These are phyloP conservation scores for Murina feae DNA, from an alignment of 2,113 vertebrate species.

Conservation along the genomic window DNA sequence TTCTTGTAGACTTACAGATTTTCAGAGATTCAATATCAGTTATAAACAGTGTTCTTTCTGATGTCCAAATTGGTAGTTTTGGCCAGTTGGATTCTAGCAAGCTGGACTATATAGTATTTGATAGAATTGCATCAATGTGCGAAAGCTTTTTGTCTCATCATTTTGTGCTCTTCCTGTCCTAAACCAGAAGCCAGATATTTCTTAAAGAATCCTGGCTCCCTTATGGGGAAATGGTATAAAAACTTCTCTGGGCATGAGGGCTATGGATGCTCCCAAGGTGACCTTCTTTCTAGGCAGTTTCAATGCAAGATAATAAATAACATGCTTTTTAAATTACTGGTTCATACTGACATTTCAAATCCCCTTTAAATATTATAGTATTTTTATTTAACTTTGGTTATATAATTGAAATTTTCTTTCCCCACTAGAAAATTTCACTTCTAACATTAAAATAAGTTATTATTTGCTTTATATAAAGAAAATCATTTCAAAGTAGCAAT, in stretches of 20 bases:
- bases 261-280: neutral
- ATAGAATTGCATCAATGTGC: neutral
- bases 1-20: neutral
- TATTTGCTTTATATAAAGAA: neutral
- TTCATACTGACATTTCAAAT: neutral
- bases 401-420: neutral
- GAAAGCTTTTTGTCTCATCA: neutral
- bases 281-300: neutral
- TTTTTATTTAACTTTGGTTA: constrained; percentile 12
- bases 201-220: neutral
- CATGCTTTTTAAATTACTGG: neutral
- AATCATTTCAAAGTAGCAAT: neutral
- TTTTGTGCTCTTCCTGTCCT: neutral
- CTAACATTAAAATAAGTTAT: neutral
- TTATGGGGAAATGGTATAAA: neutral
- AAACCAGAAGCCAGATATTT: neutral
- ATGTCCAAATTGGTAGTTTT: neutral
- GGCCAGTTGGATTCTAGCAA: neutral
- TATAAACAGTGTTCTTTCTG: neutral
- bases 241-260: neutral
- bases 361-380: neutral
- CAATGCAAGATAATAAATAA: neutral
- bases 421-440: neutral
- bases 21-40: neutral
- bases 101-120: neutral